Evolutionary conservation across 2,113 vertebrate species (phyloP).

Genomic region (Pipra filicauda): DNA sequence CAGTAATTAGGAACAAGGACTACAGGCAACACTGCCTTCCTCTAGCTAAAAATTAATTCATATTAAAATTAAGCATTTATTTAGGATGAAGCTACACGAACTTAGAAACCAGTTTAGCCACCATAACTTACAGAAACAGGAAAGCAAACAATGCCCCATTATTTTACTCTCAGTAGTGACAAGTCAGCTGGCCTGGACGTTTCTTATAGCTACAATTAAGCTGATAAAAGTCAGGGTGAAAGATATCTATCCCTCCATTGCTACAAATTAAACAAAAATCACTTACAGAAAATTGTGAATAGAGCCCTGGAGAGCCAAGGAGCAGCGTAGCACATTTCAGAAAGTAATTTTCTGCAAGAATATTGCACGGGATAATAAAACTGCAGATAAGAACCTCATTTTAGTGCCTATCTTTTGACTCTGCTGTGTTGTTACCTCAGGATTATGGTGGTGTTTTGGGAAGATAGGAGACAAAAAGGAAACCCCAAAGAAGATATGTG

Average conservation of each 20-base stretch:
- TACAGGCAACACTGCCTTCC: not conserved
- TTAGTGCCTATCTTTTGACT: constrained; percentile 39
- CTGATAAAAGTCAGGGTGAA: constrained; percentile 9
- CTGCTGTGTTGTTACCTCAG: constrained; percentile 32
- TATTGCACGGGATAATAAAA: constrained; percentile 56
- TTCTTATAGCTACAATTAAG: constrained; percentile 39
- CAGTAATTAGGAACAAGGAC: not conserved
- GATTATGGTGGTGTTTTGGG: constrained; percentile 19
- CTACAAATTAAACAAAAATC: constrained; percentile 61
- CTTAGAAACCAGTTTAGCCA: not conserved
- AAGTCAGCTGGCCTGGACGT: not conserved
- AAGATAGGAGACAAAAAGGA: constrained; percentile 51
- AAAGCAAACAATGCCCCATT: not conserved
- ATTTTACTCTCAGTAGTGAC: not conserved
- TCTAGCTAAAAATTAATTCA: not conserved
- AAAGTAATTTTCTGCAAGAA: constrained; percentile 53
- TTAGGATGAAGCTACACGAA: not conserved
- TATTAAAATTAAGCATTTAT: not conserved
- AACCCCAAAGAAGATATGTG: constrained; percentile 15
- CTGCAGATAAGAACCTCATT: constrained; percentile 44
- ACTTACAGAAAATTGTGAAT: constrained; percentile 43
- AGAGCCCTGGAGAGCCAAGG: constrained; percentile 34
- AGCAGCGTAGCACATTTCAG: constrained; percentile 46
- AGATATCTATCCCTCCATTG: constrained; percentile 7
- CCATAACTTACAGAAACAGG: not conserved